These are phyloP conservation scores for Tipula vernalis DNA, from an alignment of 2,888 invertebrate species.

Conservation along the genomic window DNA sequence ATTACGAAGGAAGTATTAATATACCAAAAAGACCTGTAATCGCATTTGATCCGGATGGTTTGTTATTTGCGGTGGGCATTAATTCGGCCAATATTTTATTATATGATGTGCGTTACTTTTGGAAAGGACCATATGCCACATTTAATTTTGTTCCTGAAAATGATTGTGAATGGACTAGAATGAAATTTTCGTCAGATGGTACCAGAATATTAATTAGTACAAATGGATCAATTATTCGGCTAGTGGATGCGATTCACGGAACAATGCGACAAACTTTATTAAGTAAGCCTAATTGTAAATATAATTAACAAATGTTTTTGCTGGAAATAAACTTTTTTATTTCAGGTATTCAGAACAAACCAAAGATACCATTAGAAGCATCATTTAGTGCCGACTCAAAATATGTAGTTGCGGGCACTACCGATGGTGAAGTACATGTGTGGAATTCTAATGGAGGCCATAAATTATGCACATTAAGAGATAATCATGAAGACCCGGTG, in stretches of 20 bases:
- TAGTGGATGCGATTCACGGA: constrained; percentile 95
- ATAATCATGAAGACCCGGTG: constrained; percentile 91
- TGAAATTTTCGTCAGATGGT: constrained; percentile 95
- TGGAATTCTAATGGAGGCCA: constrained; percentile 97
- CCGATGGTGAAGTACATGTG: constrained; percentile 93
- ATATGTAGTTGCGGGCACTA: constrained; percentile 95
- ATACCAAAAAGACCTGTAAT: constrained; percentile 91
- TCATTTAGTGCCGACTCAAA: constrained; percentile 98
- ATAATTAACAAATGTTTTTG: no score
- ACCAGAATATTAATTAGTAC: constrained; percentile 96
- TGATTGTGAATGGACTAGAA: constrained; percentile 96
- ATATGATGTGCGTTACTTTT: constrained; percentile 94
- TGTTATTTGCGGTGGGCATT: constrained; percentile 95
- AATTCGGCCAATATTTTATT: constrained; percentile 95
- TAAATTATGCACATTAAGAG: constrained; percentile 79
- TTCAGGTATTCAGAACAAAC: constrained; percentile 79
- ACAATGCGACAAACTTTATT: constrained; percentile 86
- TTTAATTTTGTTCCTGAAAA: constrained; percentile 91
- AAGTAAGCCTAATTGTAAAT: constrained; percentile 6
- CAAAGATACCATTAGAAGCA: constrained; percentile 91
- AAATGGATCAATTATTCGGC: constrained; percentile 84
- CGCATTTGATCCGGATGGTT: constrained; percentile 96
- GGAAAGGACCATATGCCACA: constrained; percentile 94
- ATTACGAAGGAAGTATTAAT: constrained; percentile 97
- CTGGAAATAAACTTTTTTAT: neutral